A percentile compares a stretch with the other conserved stretches of the same genome.
These are phyloP conservation scores for Gymnocheta viridis DNA, from an alignment of 2,888 invertebrate genomes.

Conservation along the genomic window DNA sequence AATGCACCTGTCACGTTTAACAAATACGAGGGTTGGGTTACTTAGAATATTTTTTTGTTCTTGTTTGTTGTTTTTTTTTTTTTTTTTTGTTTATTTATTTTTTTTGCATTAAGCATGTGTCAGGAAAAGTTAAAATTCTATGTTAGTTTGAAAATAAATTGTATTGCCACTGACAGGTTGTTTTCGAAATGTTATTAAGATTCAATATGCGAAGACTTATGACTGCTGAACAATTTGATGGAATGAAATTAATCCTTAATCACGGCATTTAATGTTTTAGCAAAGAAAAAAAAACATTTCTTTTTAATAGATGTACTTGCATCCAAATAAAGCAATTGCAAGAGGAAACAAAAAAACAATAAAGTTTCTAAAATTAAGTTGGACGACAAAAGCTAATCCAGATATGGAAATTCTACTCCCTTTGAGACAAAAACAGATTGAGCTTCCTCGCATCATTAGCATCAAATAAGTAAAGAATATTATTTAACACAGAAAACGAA, in stretches of 20 bases:
- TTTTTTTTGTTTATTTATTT: neutral
- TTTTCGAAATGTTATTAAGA: neutral
- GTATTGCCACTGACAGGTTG: constrained; percentile 6
- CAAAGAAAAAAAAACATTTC: neutral
- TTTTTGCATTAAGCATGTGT: neutral
- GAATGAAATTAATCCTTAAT: neutral
- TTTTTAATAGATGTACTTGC: neutral
- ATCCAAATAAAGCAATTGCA: too few relatives aligned
- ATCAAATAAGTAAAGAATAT: too few relatives aligned
- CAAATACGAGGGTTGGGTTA: constrained; percentile 60
- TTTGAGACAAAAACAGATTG: too few relatives aligned
- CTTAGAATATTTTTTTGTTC: neutral
- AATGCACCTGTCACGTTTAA: constrained; percentile 66
- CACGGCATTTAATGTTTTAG: neutral
- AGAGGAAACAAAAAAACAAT: too few relatives aligned
- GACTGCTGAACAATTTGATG: neutral
- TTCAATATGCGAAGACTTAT: neutral
- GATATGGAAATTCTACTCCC: too few relatives aligned
- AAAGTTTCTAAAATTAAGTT: too few relatives aligned
- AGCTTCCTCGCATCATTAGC: too few relatives aligned
- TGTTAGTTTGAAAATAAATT: constrained; percentile 12
- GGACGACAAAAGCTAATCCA: too few relatives aligned
- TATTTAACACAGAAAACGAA: too few relatives aligned
- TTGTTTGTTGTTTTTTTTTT: neutral
- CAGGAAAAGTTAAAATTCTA: neutral